These are phyloP conservation scores for Homarus gammarus DNA, from an alignment of 2,888 invertebrate genomes.

Conservation along the genomic window DNA sequence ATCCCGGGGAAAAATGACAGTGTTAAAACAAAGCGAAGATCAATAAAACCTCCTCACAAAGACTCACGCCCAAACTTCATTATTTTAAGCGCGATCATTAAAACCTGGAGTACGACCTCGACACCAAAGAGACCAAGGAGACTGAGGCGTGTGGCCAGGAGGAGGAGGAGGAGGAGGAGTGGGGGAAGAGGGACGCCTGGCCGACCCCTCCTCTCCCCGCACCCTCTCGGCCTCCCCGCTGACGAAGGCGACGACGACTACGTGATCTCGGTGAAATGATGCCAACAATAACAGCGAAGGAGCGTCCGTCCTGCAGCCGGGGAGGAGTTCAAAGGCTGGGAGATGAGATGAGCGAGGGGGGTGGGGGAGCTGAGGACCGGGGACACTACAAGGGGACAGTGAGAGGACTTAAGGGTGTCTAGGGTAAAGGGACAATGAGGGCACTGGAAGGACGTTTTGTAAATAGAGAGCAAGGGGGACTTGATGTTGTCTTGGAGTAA, in stretches of 20 bases:
- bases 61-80: not conserved
- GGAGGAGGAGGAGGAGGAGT: not conserved
- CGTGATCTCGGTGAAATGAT: conserved; percentile 36
- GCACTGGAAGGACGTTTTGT: no score
- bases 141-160: not conserved
- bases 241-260: conserved; percentile 20
- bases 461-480: no score
- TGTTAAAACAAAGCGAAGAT: not conserved
- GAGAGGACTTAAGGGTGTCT: no score
- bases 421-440: no score
- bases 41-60: not conserved
- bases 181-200: no score
- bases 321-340: not conserved
- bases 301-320: conserved; percentile 10
- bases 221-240: not conserved
- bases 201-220: not conserved
- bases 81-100: conserved; percentile 4
- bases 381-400: no score
- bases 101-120: not conserved
- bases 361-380: not conserved
- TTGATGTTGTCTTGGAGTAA: no score
- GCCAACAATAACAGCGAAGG: conserved; percentile 21
- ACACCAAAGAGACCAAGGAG: not conserved
- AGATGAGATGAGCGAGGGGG: not conserved
- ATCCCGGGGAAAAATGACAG: not conserved